Evolutionary conservation across 2,888 invertebrate species (phyloP), one percentile per base, ranked within the genome.

Genomic region (Ormyrus pomaceus): DNA sequence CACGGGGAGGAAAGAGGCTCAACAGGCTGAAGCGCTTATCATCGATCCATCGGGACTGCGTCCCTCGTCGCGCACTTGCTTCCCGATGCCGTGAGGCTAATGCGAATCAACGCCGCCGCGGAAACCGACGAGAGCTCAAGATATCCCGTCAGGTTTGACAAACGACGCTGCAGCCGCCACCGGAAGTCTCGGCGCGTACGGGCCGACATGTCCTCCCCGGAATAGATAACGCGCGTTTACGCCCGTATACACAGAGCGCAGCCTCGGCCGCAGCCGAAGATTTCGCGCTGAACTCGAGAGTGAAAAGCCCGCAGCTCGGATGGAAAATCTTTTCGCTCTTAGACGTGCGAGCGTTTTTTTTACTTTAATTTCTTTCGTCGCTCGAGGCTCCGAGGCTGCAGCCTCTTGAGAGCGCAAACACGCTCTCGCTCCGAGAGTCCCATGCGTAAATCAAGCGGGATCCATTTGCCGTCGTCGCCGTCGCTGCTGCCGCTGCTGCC

Each of bases 111-210:
- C 56, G 56, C 61, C 50, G 48, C 11, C 68, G 55, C 48, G 11
- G 50, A 55, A 13, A 68, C 59, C 34, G 65, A 6, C 10, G 65
- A 61, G 72, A 64, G 65, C 66, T 61, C 62, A 83, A 82, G 83
- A 83, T 80, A 80, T 82, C 80, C 80, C 85, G 83, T 82, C 81
- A 83, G 62, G 83, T 84, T 86, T 86, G 86, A 86, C 86, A 86
- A 86, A 86, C 86, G 86, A 85, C 83, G 46, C 11, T 6, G 34
- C 34, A 34, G 34, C 34, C 34, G 34, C 34, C 34, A 34, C 34
- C 34, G 34, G 34, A 34, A 34, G 34, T 34, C 34, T 34, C 34
- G 34, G 34, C 34, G 34, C 34, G 34, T 34, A 34, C 34, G 34
- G 34, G 4, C 34, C 11, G n/a, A 45, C 66, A n/a, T n/a, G 58